Evolutionary conservation across 2,888 invertebrate genomes (phyloP).

Genomic region (Ramazzottius varieornatus): DNA sequence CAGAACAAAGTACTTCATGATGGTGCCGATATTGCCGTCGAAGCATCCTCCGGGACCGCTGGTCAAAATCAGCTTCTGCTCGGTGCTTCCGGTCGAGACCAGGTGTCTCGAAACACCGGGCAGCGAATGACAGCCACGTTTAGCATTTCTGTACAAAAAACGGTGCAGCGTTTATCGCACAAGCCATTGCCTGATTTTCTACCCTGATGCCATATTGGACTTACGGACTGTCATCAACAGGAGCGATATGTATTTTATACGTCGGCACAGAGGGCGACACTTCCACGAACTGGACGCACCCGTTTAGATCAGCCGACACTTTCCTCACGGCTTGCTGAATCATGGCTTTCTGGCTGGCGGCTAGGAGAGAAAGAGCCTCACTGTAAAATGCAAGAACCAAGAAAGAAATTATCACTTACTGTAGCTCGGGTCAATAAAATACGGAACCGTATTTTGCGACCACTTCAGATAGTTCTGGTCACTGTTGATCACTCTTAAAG

Average conservation of each 20-base stretch:
- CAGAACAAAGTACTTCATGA: not conserved
- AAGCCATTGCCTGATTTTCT: too few species aligned
- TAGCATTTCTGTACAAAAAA: too few species aligned
- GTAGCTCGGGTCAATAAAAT: not conserved
- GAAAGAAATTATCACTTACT: not conserved
- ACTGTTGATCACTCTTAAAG: not conserved
- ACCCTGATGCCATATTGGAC: too few species aligned
- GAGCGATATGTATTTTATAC: not conserved
- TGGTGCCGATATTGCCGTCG: not conserved
- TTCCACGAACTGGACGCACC: not conserved
- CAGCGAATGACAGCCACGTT: not conserved
- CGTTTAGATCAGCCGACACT: not conserved
- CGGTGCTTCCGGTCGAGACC: not conserved
- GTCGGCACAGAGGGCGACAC: not conserved
- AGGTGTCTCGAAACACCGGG: not conserved
- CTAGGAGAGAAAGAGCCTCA: not conserved
- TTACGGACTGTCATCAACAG: not conserved
- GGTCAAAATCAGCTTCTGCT: not conserved
- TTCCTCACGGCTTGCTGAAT: not conserved
- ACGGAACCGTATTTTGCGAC: not conserved
- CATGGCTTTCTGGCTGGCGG: not conserved
- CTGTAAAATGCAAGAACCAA: not conserved
- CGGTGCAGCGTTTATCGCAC: too few species aligned
- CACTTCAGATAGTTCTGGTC: not conserved
- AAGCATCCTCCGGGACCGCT: not conserved